Evolutionary conservation across 2,113 vertebrate species (phyloP).

Genomic region (Cinclus mexicanus): DNA sequence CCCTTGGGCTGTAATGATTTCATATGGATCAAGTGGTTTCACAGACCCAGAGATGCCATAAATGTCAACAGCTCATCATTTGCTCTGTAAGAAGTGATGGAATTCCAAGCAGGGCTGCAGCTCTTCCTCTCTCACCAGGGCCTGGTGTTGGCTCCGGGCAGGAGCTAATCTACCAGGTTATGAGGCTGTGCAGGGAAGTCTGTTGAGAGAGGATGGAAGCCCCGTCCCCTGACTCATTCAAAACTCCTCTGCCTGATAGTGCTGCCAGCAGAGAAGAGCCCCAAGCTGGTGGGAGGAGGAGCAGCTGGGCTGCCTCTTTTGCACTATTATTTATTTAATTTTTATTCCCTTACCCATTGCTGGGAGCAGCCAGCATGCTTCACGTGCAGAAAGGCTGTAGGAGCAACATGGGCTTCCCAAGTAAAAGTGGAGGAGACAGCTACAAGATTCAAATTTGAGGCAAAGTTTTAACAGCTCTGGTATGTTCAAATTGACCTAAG

Average conservation of each 20-base stretch:
- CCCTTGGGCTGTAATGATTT: background rate
- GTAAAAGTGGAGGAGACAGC: background rate
- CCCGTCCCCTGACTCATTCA: background rate
- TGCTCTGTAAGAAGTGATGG: fast-evolving
- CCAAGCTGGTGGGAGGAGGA: background rate
- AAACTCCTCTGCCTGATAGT: background rate
- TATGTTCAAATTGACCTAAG: background rate
- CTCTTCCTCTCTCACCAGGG: background rate
- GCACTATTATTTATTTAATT: background rate
- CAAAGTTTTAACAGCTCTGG: background rate
- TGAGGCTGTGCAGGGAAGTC: background rate
- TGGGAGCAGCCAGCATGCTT: background rate
- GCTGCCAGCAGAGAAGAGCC: background rate
- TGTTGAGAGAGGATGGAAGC: background rate
- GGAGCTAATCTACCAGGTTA: background rate
- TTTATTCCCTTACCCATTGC: background rate
- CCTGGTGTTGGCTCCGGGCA: background rate
- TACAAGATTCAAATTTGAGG: background rate
- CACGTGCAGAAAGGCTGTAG: background rate
- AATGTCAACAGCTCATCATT: fast-evolving
- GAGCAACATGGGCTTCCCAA: background rate
- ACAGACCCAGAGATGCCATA: background rate
- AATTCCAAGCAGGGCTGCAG: background rate
- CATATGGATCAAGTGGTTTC: background rate
- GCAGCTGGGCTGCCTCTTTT: background rate